phyloP scores from a whole-genome alignment of 2,113 vertebrate genomes.

The Pygoscelis antarcticus region DNA sequence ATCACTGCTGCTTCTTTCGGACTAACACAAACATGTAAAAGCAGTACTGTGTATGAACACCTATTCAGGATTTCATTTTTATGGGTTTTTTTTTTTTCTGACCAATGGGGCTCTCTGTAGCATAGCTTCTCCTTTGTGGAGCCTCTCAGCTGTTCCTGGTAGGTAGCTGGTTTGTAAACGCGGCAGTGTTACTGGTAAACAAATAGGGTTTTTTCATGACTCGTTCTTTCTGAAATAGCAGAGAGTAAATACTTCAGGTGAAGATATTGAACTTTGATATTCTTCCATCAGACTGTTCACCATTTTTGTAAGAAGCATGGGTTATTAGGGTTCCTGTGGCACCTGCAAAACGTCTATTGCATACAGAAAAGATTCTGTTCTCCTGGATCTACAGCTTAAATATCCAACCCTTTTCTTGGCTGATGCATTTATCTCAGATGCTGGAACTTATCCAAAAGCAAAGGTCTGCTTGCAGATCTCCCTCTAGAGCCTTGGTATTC shows the following conservation, averaged over 20 bases:
- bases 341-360: neutral
- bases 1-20: neutral
- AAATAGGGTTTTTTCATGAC: neutral
- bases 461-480: neutral
- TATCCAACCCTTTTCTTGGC: neutral
- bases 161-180: neutral
- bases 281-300: neutral
- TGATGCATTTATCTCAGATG: neutral
- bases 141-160: neutral
- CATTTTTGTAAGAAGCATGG: neutral
- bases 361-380: neutral
- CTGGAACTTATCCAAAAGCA: neutral
- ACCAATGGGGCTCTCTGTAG: neutral
- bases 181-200: neutral
- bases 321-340: neutral
- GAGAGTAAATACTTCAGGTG: neutral
- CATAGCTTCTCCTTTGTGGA: neutral
- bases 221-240: neutral
- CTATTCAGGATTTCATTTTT: neutral
- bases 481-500: neutral
- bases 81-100: neutral
- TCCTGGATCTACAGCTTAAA: neutral
- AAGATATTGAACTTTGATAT: neutral
- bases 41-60: neutral
- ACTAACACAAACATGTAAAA: accelerated